phyloP scores from a whole-genome alignment of 2,888 invertebrate genomes.

The Hermaeophaga mercurialis region DNA sequence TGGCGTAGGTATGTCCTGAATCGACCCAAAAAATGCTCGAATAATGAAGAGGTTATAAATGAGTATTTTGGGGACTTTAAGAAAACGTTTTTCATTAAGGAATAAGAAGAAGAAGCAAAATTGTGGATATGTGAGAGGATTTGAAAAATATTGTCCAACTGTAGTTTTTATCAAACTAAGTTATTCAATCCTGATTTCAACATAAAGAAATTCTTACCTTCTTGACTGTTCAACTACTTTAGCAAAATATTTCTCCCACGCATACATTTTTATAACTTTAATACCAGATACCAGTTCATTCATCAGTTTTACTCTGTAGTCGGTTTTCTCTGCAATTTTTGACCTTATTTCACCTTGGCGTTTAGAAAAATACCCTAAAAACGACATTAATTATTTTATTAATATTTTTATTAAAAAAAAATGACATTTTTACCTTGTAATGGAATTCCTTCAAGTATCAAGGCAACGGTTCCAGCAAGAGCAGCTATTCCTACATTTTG shows the following conservation, averaged over 20 bases:
- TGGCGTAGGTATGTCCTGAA: too few species aligned
- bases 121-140: too few species aligned
- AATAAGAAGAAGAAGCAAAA: too few species aligned
- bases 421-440: conserved; percentile 59
- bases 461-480: conserved; percentile 66
- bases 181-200: too few species aligned
- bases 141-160: too few species aligned
- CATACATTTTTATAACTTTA: conserved; percentile 79
- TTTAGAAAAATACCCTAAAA: conserved; percentile 56
- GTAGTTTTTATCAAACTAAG: too few species aligned
- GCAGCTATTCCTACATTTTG: conserved; percentile 61
- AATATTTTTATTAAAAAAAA: background rate
- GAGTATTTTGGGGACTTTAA: too few species aligned
- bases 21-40: too few species aligned
- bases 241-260: conserved; percentile 76
- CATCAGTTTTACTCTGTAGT: conserved; percentile 73
- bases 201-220: conserved; percentile 62
- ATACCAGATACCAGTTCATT: conserved; percentile 76
- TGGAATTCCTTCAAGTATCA: conserved; percentile 62
- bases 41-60: too few species aligned
- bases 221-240: conserved; percentile 65
- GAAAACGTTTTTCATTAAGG: too few species aligned
- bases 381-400: background rate
- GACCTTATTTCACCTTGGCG: conserved; percentile 55
- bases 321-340: conserved; percentile 62